Base-by-base conservation (phyloP, 2,888 invertebrate genomes). In the Steinernema scapterisci region DNA sequence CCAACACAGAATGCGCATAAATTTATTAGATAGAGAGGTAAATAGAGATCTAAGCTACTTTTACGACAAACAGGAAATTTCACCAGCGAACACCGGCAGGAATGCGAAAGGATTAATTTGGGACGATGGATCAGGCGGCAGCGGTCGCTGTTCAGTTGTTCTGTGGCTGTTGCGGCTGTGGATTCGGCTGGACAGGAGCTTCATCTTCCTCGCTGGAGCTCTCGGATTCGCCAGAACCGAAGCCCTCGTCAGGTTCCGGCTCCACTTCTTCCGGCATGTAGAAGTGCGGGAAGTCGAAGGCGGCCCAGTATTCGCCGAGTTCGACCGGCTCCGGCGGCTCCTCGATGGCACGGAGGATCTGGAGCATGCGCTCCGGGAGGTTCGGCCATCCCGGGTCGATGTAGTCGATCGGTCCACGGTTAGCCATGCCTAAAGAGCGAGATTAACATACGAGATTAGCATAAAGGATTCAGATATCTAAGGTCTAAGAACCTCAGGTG, bases 231-330 rank as follows among this genome's bases (percentile, higher is more conserved):
- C 23, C 52, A 23, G 52, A 52, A 23, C n/a, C 52, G 52, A 52
- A 21, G n/a, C 52, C 52, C 21, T 52, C 52, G 23, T 52, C 52
- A 23, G 52, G 52, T 23, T 52, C 52, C 21, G 19, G 16, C 19
- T 2, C 6, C 27, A 16, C 13, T 16, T 54, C 23, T 19, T 21
- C 54, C 16, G 63, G 63, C 16, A 13, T 13, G n/a, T 31, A 63
- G 63, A n/a, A 63, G 63, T 25, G 27, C 31, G 63, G 63, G n/a
- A 63, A 63, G 63, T 63, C 63, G 31, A 63, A 63, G 3, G 21
- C 27, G 25, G 23, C 63, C 31, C 27, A 63, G 31, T 63, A n/a
- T 9, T 27, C 6, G 63, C 25, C 63, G 31, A 27, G 16, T 21
- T 63, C 63, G 25, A 38, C 63, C 13, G 27, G 63, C 19, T 23